Evolutionary conservation across 2,113 vertebrate genomes (phyloP).

Genomic region (Chaetura pelagica): DNA sequence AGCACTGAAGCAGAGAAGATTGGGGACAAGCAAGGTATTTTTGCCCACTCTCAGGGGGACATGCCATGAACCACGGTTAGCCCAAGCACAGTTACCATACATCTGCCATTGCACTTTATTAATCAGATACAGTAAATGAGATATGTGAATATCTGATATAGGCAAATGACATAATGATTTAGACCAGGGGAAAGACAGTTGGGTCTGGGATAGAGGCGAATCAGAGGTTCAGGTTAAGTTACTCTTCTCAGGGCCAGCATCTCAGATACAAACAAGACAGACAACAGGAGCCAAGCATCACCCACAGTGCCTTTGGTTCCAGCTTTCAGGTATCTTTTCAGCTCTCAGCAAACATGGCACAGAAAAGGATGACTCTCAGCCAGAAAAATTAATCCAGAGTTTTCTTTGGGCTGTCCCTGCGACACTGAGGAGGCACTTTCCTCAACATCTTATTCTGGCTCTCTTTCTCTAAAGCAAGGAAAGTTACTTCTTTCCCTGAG

Average conservation of each 20-base stretch:
- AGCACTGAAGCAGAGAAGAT: background rate
- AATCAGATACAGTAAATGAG: background rate
- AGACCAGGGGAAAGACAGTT: background rate
- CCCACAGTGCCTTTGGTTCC: background rate
- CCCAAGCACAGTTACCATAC: background rate
- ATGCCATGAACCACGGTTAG: rapidly evolving
- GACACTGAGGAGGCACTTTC: background rate
- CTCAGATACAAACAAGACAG: background rate
- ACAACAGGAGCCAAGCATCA: background rate
- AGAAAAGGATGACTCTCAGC: background rate
- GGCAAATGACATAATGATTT: background rate
- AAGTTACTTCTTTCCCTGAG: background rate
- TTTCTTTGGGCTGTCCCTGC: background rate
- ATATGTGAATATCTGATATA: background rate
- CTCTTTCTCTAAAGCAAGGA: background rate
- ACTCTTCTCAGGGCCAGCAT: background rate
- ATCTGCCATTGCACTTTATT: background rate
- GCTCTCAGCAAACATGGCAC: background rate
- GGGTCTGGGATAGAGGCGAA: background rate
- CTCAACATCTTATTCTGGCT: background rate
- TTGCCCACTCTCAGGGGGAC: background rate
- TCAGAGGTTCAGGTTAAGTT: background rate
- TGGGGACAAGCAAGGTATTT: background rate
- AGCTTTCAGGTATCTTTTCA: background rate
- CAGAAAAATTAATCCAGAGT: background rate